phyloP scores from a whole-genome alignment of 1,140 invertebrate genomes.

The Xylocopa sonorina region DNA sequence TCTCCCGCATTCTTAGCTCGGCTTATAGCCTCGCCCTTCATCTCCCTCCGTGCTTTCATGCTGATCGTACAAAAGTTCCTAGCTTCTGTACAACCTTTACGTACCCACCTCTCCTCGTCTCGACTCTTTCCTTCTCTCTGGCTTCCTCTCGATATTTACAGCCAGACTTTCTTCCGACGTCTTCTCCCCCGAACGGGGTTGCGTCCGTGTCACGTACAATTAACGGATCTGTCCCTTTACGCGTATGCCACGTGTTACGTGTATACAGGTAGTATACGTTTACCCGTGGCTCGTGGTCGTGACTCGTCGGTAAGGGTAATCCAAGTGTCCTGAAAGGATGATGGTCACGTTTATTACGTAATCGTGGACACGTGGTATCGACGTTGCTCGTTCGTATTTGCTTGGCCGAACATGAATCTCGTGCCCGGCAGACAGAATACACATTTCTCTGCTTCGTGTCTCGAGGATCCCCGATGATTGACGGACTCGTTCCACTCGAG shows the following conservation, averaged over 20 bases:
- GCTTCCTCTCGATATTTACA: neutral
- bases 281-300: neutral
- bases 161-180: neutral
- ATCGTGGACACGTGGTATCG: conserved; percentile 45
- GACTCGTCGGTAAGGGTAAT: neutral
- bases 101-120: no score
- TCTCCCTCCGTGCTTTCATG: conserved; percentile 23
- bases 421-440: no score
- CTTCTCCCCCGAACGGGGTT: neutral
- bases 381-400: conserved; percentile 38
- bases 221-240: neutral
- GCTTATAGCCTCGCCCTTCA: conserved; percentile 63
- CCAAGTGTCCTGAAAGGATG: neutral
- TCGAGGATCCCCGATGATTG: no score
- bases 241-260: neutral
- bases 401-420: conserved; percentile 42
- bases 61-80: conserved; percentile 1
- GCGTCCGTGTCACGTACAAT: neutral
- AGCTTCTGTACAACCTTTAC: conserved; percentile 16
- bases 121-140: neutral
- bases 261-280: no score
- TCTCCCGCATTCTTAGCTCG: conserved; percentile 71
- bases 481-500: no score
- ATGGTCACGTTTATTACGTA: conserved; percentile 40
- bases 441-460: no score